Evolutionary conservation across 2,888 invertebrate species (phyloP).

Genomic region (Acleris emargana): DNA sequence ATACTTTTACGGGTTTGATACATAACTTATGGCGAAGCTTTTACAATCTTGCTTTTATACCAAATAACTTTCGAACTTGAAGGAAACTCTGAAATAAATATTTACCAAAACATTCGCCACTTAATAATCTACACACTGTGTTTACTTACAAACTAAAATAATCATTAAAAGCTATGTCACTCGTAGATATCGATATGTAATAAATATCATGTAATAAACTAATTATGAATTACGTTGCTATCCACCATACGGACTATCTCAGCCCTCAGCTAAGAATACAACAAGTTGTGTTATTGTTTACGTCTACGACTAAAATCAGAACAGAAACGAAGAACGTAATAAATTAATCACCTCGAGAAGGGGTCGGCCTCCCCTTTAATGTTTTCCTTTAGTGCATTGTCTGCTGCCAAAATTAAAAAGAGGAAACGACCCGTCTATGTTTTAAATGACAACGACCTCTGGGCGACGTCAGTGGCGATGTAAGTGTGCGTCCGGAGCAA

Average conservation of each 20-base stretch:
- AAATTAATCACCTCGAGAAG: constrained; percentile 80
- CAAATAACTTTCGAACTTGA: constrained; percentile 29
- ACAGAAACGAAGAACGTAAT: constrained; percentile 80
- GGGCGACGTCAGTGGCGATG: constrained; percentile 19
- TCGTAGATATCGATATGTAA: too few species aligned
- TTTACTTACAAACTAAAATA: too few species aligned
- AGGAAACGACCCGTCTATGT: constrained; percentile 70
- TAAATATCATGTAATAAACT: too few species aligned
- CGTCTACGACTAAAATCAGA: constrained; percentile 62
- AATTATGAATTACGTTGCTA: too few species aligned
- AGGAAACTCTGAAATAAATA: background rate
- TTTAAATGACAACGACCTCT: constrained; percentile 69
- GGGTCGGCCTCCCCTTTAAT: constrained; percentile 77
- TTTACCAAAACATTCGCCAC: background rate
- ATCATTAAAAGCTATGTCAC: too few species aligned
- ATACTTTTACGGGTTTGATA: constrained; percentile 82
- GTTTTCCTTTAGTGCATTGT: constrained; percentile 80
- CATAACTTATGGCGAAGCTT: constrained; percentile 68
- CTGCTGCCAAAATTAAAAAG: constrained; percentile 80
- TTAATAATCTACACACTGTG: too few species aligned
- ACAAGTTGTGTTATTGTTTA: constrained; percentile 10
- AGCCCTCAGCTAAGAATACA: background rate
- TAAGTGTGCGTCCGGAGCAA: background rate
- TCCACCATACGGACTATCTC: too few species aligned
- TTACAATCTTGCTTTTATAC: constrained; percentile 39